Evolutionary conservation across 2,113 vertebrate species (phyloP).

Genomic region (Sardina pilchardus): DNA sequence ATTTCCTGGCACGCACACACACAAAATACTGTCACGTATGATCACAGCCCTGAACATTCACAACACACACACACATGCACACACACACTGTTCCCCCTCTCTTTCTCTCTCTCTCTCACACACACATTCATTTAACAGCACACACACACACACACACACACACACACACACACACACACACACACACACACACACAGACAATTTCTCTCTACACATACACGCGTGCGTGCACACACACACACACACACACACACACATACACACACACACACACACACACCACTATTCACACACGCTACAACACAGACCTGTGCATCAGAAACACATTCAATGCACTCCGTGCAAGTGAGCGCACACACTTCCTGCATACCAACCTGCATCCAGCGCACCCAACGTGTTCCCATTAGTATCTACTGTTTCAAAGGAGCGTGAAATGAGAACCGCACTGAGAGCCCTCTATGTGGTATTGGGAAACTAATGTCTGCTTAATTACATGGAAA

Average conservation of each 20-base stretch:
- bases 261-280: too few relatives aligned
- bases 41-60: too few relatives aligned
- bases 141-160: too few relatives aligned
- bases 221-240: neutral
- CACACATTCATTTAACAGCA: too few relatives aligned
- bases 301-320: neutral
- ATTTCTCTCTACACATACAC: too few relatives aligned
- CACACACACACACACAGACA: neutral
- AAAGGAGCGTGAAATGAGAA: neutral
- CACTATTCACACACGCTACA: neutral
- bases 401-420: neutral
- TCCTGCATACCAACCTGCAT: neutral
- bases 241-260: neutral
- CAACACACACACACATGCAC: neutral
- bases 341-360: neutral
- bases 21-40: neutral
- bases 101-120: too few relatives aligned
- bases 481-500: neutral
- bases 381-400: neutral
- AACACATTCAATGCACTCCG: too few relatives aligned
- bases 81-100: neutral
- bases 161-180: neutral
- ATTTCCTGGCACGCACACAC: neutral
- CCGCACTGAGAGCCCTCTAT: neutral
- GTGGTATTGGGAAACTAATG: neutral